Evolutionary conservation across 2,797 vertebrate genomes (phyloP), one percentile per base, ranked within the genome.

Genomic region (Ara ararauna): DNA sequence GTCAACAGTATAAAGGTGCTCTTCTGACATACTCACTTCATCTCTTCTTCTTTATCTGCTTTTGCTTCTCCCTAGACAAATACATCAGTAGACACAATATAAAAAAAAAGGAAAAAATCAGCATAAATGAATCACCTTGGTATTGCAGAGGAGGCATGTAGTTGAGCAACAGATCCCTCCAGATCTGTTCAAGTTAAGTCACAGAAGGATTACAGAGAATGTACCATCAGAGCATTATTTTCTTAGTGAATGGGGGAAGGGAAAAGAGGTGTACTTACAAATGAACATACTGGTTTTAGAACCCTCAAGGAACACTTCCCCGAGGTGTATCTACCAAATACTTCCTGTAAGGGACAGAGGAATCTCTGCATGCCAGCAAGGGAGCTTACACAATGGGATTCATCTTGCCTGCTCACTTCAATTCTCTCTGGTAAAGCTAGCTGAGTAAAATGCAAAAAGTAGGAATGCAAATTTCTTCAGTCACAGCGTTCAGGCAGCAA

Each of bases 401-500:
- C 64, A 29, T 60, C 87, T 93, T 83, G 84, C 44, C 79, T 90
- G 85, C 36, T 60, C n/a, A 32, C 71, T 73, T 73, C 71, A 92
- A 2, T 58, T 67, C 76, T 73, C 30, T 15, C 71, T 89, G 26
- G 26, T 26, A 86, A 67, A 84, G 51, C 32, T 64, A 81, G 36
- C 0, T 70, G 62, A 44, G 81, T n/a, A 77, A 93, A 89, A 91
- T 8, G n/a, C 53, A 90, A 76, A 92, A 93, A 75, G 7, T 2
- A 91, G 58, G 48, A 88, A 82, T 29, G 51, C 32, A 65, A 80
- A 82, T 91, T 82, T 88, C 70, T 85, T 85, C 67, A 95, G 68
- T 36, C 34, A 40, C 67, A 44, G 54, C 26, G 17, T 56, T 88
- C 64, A 88, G 71, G 67, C 40, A 85, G 76, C 40, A 79, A 88